A percentile compares a stretch with the other conserved stretches of the same genome.
phyloP scores from a whole-genome alignment of 1,140 invertebrate species.

The Limonius californicus region DNA sequence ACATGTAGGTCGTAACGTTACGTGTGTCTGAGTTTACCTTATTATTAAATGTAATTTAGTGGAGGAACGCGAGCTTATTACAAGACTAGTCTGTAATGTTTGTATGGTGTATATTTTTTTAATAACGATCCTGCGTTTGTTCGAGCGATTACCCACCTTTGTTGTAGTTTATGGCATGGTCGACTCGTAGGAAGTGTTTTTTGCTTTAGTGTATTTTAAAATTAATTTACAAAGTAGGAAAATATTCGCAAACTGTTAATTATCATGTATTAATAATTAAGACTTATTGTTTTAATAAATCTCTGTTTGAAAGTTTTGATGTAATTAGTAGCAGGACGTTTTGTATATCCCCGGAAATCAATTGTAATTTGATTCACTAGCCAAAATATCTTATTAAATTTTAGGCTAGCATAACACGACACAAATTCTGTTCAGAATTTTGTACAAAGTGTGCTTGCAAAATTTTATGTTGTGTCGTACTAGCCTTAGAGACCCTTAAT shows the following conservation, averaged over 20 bases:
- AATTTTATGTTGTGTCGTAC: too few relatives aligned
- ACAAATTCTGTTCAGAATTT: too few relatives aligned
- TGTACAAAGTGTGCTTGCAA: too few relatives aligned
- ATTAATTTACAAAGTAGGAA: neutral
- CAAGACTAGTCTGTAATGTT: conserved; percentile 9
- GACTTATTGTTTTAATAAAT: neutral
- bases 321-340: too few relatives aligned
- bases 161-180: too few relatives aligned
- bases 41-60: neutral
- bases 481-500: too few relatives aligned
- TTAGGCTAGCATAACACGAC: too few relatives aligned
- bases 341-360: too few relatives aligned
- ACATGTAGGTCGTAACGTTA: neutral
- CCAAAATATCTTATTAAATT: too few relatives aligned
- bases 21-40: neutral
- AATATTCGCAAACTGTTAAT: neutral
- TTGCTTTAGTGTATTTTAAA: neutral
- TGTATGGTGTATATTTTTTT: conserved; percentile 7
- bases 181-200: too few relatives aligned
- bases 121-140: neutral
- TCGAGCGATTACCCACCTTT: neutral
- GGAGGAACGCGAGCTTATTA: neutral
- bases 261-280: neutral
- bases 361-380: too few relatives aligned
- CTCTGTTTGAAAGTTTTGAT: neutral